phyloP scores from a whole-genome alignment of 2,797 vertebrate species.

The Bovichtus diacanthus region DNA sequence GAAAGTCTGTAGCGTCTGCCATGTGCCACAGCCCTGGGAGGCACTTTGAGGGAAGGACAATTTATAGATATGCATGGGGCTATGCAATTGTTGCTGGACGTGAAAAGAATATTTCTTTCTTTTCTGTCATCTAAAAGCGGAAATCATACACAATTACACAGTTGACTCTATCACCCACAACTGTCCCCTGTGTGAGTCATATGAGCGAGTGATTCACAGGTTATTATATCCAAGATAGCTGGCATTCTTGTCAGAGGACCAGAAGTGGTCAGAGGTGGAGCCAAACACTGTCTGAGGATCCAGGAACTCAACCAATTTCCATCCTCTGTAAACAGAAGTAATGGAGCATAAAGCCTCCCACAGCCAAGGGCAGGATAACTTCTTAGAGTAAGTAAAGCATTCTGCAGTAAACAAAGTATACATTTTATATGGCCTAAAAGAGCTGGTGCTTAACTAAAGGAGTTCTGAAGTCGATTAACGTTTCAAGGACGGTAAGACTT shows the following conservation, averaged over 20 bases:
- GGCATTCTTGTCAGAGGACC: slow-evolving; percentile 36
- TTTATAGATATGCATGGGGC: slow-evolving; percentile 40
- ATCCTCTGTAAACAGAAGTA: slow-evolving; percentile 42
- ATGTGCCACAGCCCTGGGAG: slow-evolving; percentile 35
- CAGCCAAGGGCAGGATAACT: slow-evolving; percentile 25
- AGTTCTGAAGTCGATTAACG: not conserved
- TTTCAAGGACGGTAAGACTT: slow-evolving; percentile 12
- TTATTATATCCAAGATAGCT: slow-evolving; percentile 57
- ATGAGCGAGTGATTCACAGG: slow-evolving; percentile 45
- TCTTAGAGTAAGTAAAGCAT: slow-evolving; percentile 36
- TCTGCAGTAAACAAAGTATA: slow-evolving; percentile 14
- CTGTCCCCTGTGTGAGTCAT: slow-evolving; percentile 32
- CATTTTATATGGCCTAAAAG: not conserved
- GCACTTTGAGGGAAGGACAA: slow-evolving; percentile 26
- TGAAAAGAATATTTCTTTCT: slow-evolving; percentile 27
- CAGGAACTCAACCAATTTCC: slow-evolving; percentile 48
- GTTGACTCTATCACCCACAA: slow-evolving; percentile 26
- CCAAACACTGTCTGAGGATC: slow-evolving; percentile 49
- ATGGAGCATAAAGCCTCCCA: slow-evolving; percentile 35
- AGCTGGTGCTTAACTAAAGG: not conserved
- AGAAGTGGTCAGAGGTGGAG: slow-evolving; percentile 48
- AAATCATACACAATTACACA: slow-evolving; percentile 45
- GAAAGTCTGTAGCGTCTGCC: slow-evolving; percentile 55
- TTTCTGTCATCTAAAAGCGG: slow-evolving; percentile 13
- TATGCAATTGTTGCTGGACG: slow-evolving; percentile 38